Conservation (phyloP, 2,888 invertebrate genomes). For the Limnephilus marmoratus region DNA sequence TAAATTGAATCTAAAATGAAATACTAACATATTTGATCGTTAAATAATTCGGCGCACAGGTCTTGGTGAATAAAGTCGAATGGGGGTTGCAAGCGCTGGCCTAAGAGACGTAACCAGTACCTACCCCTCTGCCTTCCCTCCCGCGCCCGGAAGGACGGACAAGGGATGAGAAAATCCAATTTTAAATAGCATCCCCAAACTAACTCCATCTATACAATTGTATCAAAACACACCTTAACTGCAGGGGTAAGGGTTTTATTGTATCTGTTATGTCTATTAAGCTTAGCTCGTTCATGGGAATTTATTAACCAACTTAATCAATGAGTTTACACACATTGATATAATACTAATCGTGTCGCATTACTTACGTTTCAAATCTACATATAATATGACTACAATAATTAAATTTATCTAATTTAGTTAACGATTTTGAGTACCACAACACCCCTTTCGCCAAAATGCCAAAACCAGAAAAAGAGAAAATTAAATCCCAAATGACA, state of each 20-base stretch:
- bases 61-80: not conserved
- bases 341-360: too few relatives aligned
- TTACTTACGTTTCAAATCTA: too few relatives aligned
- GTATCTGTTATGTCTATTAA: not conserved
- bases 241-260: conserved; percentile 24
- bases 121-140: not conserved
- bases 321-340: not conserved
- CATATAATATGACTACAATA: too few relatives aligned
- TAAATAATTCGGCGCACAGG: not conserved
- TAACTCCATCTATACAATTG: conserved; percentile 36
- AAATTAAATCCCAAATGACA: too few relatives aligned
- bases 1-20: too few relatives aligned
- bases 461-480: too few relatives aligned
- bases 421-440: too few relatives aligned
- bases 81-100: conserved; percentile 32
- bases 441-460: too few relatives aligned
- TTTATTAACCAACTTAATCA: not conserved
- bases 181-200: conserved; percentile 63
- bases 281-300: not conserved
- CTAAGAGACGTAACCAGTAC: conserved; percentile 43
- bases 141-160: not conserved
- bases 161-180: conserved; percentile 61
- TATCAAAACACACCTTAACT: conserved; percentile 36
- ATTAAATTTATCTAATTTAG: too few relatives aligned
- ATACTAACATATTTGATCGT: not conserved